phyloP scores from a whole-genome alignment of 2,113 vertebrate species.

The Felis chaus region DNA sequence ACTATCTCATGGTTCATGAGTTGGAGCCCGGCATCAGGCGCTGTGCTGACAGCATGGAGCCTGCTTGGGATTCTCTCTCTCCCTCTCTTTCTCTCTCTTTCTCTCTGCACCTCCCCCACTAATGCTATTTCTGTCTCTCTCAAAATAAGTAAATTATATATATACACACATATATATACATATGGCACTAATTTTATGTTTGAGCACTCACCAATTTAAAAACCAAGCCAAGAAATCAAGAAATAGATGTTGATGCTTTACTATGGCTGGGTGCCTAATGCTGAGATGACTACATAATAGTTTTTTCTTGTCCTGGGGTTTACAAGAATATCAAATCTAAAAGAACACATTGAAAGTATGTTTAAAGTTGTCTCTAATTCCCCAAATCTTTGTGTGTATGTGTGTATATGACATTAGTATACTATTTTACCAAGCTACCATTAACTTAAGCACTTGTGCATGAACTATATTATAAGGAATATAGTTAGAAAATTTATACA shows the following conservation, averaged over 20 bases:
- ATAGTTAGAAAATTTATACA: neutral
- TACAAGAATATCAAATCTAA: conserved; percentile 2
- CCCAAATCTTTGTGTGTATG: neutral
- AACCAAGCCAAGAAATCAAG: conserved; percentile 14
- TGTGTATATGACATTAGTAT: neutral
- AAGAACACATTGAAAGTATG: conserved; percentile 28
- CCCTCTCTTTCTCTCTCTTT: too few relatives aligned
- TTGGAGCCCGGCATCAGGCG: too few relatives aligned
- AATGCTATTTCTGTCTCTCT: too few relatives aligned
- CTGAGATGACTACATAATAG: neutral
- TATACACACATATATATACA: too few relatives aligned
- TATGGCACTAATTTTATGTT: neutral
- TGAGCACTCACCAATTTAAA: neutral
- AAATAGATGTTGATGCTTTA: neutral
- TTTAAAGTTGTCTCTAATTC: neutral
- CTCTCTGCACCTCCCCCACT: too few relatives aligned
- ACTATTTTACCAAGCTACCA: neutral
- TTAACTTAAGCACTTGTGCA: neutral
- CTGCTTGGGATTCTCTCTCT: too few relatives aligned
- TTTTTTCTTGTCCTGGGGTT: neutral
- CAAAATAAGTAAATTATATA: too few relatives aligned
- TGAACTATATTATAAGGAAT: neutral
- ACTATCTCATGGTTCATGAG: too few relatives aligned
- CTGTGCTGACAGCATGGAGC: too few relatives aligned
- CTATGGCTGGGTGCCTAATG: neutral